Percentiles rank a stretch among this genome's conserved stretches.
phyloP scores from a whole-genome alignment of 2,113 vertebrate genomes.

The Tylochromis polylepis region DNA sequence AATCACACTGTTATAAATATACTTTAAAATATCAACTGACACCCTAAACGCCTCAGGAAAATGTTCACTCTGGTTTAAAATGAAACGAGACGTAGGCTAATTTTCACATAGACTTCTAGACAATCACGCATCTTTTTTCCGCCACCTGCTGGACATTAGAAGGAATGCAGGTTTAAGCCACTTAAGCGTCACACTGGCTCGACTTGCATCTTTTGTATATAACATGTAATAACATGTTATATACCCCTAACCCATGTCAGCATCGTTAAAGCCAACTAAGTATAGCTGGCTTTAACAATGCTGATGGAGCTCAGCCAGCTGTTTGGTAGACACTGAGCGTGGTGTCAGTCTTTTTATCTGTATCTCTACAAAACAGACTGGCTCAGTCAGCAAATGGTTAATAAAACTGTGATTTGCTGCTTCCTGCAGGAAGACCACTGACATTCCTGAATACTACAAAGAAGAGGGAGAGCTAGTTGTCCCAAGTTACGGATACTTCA shows the following conservation, averaged over 20 bases:
- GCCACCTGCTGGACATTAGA: background rate
- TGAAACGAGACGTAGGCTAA: background rate
- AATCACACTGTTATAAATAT: background rate
- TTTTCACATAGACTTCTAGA: background rate
- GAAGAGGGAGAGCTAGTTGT: constrained; percentile 92
- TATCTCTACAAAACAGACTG: background rate
- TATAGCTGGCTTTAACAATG: background rate
- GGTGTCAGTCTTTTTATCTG: background rate
- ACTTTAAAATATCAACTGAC: background rate
- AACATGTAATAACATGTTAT: no score
- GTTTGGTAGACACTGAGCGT: background rate
- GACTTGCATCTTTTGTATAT: background rate
- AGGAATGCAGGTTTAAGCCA: background rate
- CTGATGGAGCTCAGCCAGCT: background rate
- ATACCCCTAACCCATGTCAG: no score
- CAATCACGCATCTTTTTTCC: background rate
- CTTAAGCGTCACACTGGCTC: background rate
- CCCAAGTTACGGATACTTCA: constrained; percentile 88
- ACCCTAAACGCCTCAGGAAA: background rate
- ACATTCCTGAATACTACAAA: constrained; percentile 82
- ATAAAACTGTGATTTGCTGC: background rate
- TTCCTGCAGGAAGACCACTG: constrained; percentile 82
- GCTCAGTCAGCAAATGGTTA: background rate
- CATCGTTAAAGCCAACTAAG: no score
- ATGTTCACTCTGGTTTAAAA: no score